phyloP scores from a whole-genome alignment of 1,140 invertebrate species.

The Condylostylus longicornis region DNA sequence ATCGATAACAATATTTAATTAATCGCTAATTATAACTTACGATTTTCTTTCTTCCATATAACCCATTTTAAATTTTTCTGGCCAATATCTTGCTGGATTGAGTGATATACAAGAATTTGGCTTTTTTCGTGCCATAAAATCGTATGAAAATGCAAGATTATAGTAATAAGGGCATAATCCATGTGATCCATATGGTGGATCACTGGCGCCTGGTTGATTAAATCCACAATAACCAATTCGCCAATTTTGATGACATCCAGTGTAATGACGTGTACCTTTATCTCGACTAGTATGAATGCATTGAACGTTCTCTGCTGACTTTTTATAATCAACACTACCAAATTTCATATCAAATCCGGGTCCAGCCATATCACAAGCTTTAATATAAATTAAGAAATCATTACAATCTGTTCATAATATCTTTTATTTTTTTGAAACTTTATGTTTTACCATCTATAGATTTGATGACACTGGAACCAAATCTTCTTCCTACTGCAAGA shows the following conservation, averaged over 20 bases:
- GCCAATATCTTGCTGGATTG: background rate
- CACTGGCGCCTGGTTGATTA: conserved; percentile 3
- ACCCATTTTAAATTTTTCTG: conserved; percentile 7
- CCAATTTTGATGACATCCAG: conserved; percentile 9
- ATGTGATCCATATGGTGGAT: conserved; percentile 3
- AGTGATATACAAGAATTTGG: background rate
- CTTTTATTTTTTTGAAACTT: too few relatives aligned
- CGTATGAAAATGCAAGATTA: conserved; percentile 2
- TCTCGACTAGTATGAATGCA: conserved; percentile 7
- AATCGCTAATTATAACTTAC: conserved; percentile 3
- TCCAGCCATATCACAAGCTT: conserved; percentile 7
- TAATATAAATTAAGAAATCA: background rate
- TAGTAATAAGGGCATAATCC: conserved; percentile 8
- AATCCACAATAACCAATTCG: conserved; percentile 5
- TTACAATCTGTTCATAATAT: background rate
- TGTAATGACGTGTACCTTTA: conserved; percentile 4
- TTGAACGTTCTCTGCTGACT: conserved; percentile 5
- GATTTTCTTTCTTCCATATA: conserved; percentile 5
- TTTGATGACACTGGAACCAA: conserved; percentile 1
- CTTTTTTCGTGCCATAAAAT: conserved; percentile 3
- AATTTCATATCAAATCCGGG: conserved; percentile 3
- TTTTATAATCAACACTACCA: background rate
- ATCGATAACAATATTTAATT: too few relatives aligned
- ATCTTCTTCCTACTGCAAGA: background rate
- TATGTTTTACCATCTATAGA: conserved; percentile 6